Percentiles rank a stretch among this genome's conserved stretches.
These are phyloP conservation scores for Cerastoderma edule DNA, from an alignment of 2,888 invertebrate genomes.

Conservation along the genomic window DNA sequence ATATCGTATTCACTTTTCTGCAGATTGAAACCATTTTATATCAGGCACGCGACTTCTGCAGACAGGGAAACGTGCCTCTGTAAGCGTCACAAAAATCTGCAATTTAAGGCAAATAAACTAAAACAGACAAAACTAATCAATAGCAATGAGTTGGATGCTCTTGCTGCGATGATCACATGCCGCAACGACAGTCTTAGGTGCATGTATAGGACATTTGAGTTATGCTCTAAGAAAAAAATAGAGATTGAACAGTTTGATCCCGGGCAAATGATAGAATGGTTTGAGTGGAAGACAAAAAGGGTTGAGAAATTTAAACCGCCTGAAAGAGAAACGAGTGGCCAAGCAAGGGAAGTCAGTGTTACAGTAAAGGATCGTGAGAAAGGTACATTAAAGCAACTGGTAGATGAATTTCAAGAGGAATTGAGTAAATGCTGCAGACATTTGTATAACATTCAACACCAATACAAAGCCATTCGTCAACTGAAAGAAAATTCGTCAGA, in stretches of 20 bases:
- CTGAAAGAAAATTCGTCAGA: conserved; percentile 58
- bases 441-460: conserved; percentile 57
- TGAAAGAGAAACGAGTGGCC: not conserved
- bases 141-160: conserved; percentile 22
- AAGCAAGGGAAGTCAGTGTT: conserved; percentile 20
- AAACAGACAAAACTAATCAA: conserved; percentile 16
- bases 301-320: conserved; percentile 13
- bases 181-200: conserved; percentile 26
- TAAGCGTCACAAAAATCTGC: conserved; percentile 51
- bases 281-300: conserved; percentile 35
- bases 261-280: conserved; percentile 30
- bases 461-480: conserved; percentile 41
- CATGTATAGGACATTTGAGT: conserved; percentile 41
- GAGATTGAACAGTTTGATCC: conserved; percentile 3
- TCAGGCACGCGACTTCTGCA: conserved; percentile 35
- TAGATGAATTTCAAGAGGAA: conserved; percentile 30
- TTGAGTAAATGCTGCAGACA: conserved; percentile 43
- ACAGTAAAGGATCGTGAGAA: conserved; percentile 35
- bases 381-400: conserved; percentile 27
- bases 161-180: conserved; percentile 26
- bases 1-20: conserved; percentile 64
- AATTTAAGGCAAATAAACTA: conserved; percentile 42
- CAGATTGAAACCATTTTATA: conserved; percentile 58
- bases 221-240: conserved; percentile 28
- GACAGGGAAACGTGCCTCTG: conserved; percentile 62